A percentile compares a stretch with the other conserved stretches of the same genome.
phyloP scores from a whole-genome alignment of 2,888 invertebrate species.

The Megamerina dolium region DNA sequence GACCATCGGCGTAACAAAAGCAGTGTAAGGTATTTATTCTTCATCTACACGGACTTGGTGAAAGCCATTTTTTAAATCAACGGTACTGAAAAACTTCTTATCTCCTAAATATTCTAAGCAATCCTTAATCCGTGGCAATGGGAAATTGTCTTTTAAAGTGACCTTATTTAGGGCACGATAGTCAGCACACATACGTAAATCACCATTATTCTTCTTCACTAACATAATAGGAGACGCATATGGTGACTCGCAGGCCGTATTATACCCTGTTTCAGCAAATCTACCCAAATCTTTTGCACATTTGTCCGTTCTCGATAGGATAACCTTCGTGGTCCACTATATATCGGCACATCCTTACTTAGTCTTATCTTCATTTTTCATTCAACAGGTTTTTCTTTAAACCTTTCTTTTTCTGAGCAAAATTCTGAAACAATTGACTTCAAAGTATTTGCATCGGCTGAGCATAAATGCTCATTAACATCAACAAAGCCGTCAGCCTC shows the following conservation, averaged over 20 bases:
- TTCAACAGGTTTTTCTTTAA: no score
- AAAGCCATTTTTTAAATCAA: no score
- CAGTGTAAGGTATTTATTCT: slow-evolving; percentile 14
- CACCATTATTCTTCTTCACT: no score
- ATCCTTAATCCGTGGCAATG: no score
- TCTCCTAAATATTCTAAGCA: no score
- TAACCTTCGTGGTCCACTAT: slow-evolving; percentile 15
- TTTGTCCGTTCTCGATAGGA: slow-evolving; percentile 13
- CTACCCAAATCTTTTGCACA: slow-evolving; percentile 13
- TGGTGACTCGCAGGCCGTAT: slow-evolving; percentile 14
- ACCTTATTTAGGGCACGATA: no score
- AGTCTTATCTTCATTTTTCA: slow-evolving; percentile 16
- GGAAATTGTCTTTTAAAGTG: no score
- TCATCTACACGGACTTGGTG: slow-evolving; percentile 12
- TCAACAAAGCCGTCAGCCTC: background rate
- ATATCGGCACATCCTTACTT: slow-evolving; percentile 13
- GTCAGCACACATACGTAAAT: no score
- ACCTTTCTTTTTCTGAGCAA: no score
- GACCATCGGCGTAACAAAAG: slow-evolving; percentile 14
- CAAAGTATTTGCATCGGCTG: no score
- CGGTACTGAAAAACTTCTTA: slow-evolving; percentile 10
- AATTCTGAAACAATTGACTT: no score
- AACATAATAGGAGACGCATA: slow-evolving; percentile 20
- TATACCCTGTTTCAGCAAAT: slow-evolving; percentile 7
- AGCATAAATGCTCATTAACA: no score